Evolutionary conservation across 2,113 vertebrate genomes (phyloP), one percentile per base, ranked within the genome.

Genomic region (Neopipo cinnamomea): DNA sequence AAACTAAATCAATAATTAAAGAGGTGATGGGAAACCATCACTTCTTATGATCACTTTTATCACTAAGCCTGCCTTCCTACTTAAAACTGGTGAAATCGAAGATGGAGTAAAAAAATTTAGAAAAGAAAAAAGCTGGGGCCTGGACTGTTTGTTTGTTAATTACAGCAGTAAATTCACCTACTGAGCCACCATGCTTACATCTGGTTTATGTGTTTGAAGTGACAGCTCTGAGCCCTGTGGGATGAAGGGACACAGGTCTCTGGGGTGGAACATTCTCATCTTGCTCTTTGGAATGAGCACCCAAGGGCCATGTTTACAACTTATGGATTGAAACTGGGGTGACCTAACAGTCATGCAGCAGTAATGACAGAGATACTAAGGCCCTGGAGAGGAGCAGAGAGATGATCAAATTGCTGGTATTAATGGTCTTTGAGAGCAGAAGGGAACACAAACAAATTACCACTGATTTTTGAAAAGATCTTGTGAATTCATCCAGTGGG

Each of bases 91-190:
- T 42, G 53, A 86, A 86, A 83, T 33, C 6, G 6, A 81, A 25
- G 8, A 4, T 62, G 66, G 28, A 63, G 11, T 62, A 13, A 77
- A 76, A 62, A 42, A 18, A 0, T 0, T 1, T 1, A 68, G 28
- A 1, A 3, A 61, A 68, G 12, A 18, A 76, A 49, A 35, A 61
- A 42, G 1, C 0, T n/a, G 17, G 1, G 19, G 5, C 5, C 74
- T 66, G 53, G 33, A 22, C 10, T n/a, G 24, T 52, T 83, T 49
- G 50, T 49, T 55, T 25, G 7, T 67, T 72, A 58, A 50, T 50
- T 31, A 11, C 14, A 81, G 35, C 50, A 78, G 28, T 46, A 47
- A 58, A 13, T 72, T 75, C 39, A 37, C 7, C 15, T 39, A 0
- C 5, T 65, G 66, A 39, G 30, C 20, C 83, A 12, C 19, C 8